A percentile compares a stretch with the other conserved stretches of the same genome.
Evolutionary conservation across 2,113 vertebrate genomes (phyloP).

Genomic region (Oncorhynchus tshawytscha): DNA sequence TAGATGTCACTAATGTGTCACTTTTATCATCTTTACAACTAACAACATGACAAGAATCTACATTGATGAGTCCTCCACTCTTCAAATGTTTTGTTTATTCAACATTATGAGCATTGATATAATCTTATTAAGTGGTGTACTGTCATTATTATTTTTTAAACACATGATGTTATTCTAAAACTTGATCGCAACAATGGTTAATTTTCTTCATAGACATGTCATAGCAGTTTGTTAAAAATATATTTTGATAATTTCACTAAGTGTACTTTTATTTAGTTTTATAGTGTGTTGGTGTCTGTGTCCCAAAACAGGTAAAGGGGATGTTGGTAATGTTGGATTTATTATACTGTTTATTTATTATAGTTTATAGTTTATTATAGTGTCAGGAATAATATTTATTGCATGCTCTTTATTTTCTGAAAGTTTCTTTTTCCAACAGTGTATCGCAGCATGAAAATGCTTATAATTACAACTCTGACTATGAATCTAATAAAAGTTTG

Average conservation of each 20-base stretch:
- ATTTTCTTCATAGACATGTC: not conserved
- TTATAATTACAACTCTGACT: conserved; percentile 52
- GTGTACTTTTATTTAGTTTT: conserved; percentile 64
- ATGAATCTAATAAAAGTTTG: conserved; percentile 75
- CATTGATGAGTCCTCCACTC: not conserved
- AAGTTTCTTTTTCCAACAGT: conserved; percentile 45
- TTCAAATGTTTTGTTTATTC: not conserved
- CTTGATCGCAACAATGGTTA: not conserved
- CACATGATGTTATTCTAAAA: not conserved
- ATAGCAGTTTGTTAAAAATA: conserved; percentile 26
- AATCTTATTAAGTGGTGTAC: not conserved
- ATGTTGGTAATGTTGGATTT: conserved; percentile 32
- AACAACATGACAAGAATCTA: not conserved
- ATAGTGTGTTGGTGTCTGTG: conserved; percentile 48
- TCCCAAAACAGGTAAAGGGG: conserved; percentile 31
- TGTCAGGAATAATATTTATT: conserved; percentile 47
- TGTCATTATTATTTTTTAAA: not conserved
- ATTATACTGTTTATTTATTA: conserved; percentile 28
- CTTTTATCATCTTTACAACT: conserved; percentile 22
- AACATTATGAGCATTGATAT: not conserved
- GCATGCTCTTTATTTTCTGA: conserved; percentile 67
- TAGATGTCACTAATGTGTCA: conserved; percentile 40
- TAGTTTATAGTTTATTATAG: conserved; percentile 21
- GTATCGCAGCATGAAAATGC: conserved; percentile 71
- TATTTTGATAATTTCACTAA: conserved; percentile 75